phyloP scores from a whole-genome alignment of 2,888 invertebrate species.

The Pheosia tremula region DNA sequence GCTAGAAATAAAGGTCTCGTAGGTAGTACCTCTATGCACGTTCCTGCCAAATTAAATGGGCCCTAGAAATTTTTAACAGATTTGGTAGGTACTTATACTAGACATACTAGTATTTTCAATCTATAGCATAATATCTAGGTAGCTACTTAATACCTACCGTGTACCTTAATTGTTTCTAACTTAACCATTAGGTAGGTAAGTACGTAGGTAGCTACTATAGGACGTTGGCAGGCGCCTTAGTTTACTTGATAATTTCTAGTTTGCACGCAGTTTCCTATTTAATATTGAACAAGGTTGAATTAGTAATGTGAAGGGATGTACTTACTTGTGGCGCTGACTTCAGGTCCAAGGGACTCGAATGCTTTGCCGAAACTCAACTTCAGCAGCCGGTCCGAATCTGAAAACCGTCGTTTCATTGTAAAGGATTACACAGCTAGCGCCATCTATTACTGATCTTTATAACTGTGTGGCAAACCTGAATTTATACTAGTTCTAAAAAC shows the following conservation, averaged over 20 bases:
- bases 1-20: too few species aligned
- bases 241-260: background rate
- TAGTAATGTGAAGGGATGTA: slow-evolving; percentile 43
- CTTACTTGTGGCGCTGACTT: slow-evolving; percentile 91
- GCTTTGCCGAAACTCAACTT: slow-evolving; percentile 82
- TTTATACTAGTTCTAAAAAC: background rate
- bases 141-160: too few species aligned
- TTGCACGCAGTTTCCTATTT: slow-evolving; percentile 30
- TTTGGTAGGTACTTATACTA: background rate
- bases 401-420: slow-evolving; percentile 39
- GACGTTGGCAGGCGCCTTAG: background rate
- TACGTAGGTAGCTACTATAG: background rate
- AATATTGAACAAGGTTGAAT: slow-evolving; percentile 40
- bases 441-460: background rate
- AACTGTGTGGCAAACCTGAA: background rate
- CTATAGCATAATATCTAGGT: too few species aligned
- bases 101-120: too few species aligned
- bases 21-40: too few species aligned
- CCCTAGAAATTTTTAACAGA: background rate
- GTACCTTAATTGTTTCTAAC: too few species aligned
- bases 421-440: background rate
- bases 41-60: too few species aligned
- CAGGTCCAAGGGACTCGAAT: slow-evolving; percentile 87
- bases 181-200: background rate
- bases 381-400: slow-evolving; percentile 79